Percentiles rank a stretch among this genome's conserved stretches.
Conservation (phyloP, 2,888 invertebrate genomes). For the Amitus sp. region DNA sequence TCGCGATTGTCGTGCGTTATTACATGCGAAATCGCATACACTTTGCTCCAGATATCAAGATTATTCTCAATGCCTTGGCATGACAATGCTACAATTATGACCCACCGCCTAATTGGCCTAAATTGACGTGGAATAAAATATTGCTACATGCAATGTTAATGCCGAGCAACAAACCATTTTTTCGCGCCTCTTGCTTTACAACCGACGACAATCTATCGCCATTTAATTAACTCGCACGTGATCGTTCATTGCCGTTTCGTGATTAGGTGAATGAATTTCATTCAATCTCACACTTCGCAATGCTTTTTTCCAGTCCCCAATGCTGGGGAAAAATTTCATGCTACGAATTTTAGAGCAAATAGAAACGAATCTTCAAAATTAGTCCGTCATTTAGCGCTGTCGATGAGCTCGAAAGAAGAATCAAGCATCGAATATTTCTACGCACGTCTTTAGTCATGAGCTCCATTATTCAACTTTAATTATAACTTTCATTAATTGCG, state of each 20-base stretch:
- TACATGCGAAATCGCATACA: slow-evolving; percentile 10
- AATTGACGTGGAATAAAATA: slow-evolving; percentile 50
- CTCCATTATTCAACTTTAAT: slow-evolving; percentile 13
- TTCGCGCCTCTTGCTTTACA: slow-evolving; percentile 6
- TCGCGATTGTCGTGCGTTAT: slow-evolving; percentile 25
- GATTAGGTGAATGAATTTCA: neutral
- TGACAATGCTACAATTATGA: slow-evolving; percentile 57
- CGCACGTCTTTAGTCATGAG: slow-evolving; percentile 4
- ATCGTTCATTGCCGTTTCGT: neutral
- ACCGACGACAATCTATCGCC: neutral
- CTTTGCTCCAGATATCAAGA: slow-evolving; percentile 33
- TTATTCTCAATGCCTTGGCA: slow-evolving; percentile 38
- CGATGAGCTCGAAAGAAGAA: too few relatives aligned
- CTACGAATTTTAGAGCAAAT: too few relatives aligned
- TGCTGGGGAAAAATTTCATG: too few relatives aligned
- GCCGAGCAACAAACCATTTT: slow-evolving; percentile 1
- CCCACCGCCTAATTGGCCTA: slow-evolving; percentile 61
- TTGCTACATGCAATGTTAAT: slow-evolving; percentile 10
- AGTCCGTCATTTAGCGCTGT: too few relatives aligned
- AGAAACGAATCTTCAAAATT: neutral
- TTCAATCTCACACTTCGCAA: neutral
- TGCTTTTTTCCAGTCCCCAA: too few relatives aligned
- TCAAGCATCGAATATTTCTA: too few relatives aligned
- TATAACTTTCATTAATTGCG: slow-evolving; percentile 1
- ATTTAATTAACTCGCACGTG: neutral